Evolutionary conservation across 1,140 invertebrate genomes (phyloP), one percentile per base, ranked within the genome.

Genomic region (Ectropis grisescens): DNA sequence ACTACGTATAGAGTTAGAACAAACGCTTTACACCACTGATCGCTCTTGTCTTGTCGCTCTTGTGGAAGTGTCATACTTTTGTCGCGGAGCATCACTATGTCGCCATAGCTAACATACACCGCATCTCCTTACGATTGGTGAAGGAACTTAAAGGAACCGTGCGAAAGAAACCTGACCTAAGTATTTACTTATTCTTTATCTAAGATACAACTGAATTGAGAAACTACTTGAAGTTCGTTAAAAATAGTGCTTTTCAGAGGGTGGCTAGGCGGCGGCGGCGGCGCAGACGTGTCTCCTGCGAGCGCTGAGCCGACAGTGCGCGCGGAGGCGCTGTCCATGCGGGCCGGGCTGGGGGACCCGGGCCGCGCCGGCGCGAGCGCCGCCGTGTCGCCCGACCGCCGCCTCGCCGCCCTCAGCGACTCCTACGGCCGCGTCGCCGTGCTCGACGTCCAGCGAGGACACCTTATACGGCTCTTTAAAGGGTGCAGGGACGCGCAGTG

Each of bases 401-500:
- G 88, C 11, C 82, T 97, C 2, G 92, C 92, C 2, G 92, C 90
- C 1, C 84, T 96, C 9, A 89, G 90, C 1, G 97, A 98, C 81
- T 88, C 87, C 47, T 88, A 96, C 57, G 95, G 96, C 10, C 84
- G 96, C 51, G 91, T 98, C 0, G 86, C 91, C 29, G 82, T 98
- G 2, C 66, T 98, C 9, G 95, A 98, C 76, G 88, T 93, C 12
- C 85, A 85, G 22, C 88, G 86, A 57, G 93, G 94, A 5, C 85
- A 93, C 33, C 89, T 91, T 11, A 67, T 97, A 11, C 85, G 94
- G 38, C 91, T 97, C 68, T 97, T 95, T 86, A 98, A 98, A 85
- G 96, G 95, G 6, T 98, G 97, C 67, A 84, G 96, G 37, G 93
- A 98, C 79, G 95, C 96, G 5, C 93, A 98, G 61, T 95, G 92